Conservation (phyloP, 1,140 invertebrate species). For the Chelonus insularis region DNA sequence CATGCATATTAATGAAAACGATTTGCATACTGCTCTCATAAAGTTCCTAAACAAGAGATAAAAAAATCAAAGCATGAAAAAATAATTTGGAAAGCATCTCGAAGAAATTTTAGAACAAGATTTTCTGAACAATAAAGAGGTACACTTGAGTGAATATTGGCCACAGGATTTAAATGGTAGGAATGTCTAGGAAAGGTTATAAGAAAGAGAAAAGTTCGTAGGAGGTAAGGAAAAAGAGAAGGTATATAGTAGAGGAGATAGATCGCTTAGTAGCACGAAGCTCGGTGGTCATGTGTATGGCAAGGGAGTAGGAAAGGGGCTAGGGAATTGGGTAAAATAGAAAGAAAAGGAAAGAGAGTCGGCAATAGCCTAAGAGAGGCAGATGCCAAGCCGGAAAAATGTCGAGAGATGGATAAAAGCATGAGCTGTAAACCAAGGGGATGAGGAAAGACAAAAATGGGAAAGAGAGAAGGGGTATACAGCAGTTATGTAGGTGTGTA, state of each 20-base stretch:
- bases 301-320: not conserved
- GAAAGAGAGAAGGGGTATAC: not conserved
- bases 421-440: not conserved
- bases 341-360: constrained; percentile 7
- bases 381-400: constrained; percentile 15
- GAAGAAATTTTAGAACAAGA: no score
- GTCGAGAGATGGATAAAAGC: constrained; percentile 19
- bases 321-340: constrained; percentile 9
- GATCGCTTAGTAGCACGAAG: constrained; percentile 14
- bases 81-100: no score
- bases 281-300: not conserved
- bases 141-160: not conserved
- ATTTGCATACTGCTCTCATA: no score
- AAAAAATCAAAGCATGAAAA: no score
- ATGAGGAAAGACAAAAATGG: not conserved
- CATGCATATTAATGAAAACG: no score
- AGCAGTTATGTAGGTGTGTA: constrained; percentile 9
- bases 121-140: no score
- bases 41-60: no score
- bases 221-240: not conserved
- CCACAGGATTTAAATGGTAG: not conserved
- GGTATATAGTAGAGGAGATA: constrained; percentile 7
- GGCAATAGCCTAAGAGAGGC: not conserved
- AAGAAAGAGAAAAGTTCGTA: not conserved
- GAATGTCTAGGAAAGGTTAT: not conserved